Conservation (phyloP, 2,113 vertebrate species). For the Ardeotis arabs region DNA sequence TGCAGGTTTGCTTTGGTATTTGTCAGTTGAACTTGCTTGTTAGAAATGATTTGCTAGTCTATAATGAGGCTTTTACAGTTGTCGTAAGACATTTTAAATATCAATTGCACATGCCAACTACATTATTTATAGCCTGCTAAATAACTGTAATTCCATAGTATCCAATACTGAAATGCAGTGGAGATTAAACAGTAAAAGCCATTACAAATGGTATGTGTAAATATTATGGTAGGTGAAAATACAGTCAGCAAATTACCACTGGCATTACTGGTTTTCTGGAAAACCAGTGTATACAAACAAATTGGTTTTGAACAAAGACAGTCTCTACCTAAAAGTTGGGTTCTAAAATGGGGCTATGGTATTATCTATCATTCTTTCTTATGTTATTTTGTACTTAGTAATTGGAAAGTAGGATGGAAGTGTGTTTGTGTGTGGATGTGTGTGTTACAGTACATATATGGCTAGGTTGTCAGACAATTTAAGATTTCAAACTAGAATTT, state of each 20-base stretch:
- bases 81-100: slow-evolving; percentile 74
- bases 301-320: background rate
- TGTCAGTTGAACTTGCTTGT: slow-evolving; percentile 68
- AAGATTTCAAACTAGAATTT: slow-evolving; percentile 43
- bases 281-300: background rate
- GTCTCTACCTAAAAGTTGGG: background rate
- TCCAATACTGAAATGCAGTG: slow-evolving; percentile 69
- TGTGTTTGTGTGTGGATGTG: background rate
- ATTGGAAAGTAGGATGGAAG: background rate
- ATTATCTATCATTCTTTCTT: background rate
- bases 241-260: slow-evolving; percentile 58
- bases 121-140: slow-evolving; percentile 77
- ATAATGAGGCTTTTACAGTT: slow-evolving; percentile 74
- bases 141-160: slow-evolving; percentile 73
- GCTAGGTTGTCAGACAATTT: slow-evolving; percentile 27
- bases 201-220: slow-evolving; percentile 71
- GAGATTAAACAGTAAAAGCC: slow-evolving; percentile 75
- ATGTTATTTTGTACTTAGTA: slow-evolving; percentile 1
- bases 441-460: background rate
- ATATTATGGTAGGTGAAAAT: slow-evolving; percentile 71
- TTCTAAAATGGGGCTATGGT: background rate
- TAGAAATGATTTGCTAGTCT: slow-evolving; percentile 74
- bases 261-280: slow-evolving; percentile 60
- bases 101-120: slow-evolving; percentile 70
- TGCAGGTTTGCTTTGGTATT: slow-evolving; percentile 61